Base-by-base conservation (phyloP, 1,140 invertebrate genomes). In the Coenobita brevimanus region DNA sequence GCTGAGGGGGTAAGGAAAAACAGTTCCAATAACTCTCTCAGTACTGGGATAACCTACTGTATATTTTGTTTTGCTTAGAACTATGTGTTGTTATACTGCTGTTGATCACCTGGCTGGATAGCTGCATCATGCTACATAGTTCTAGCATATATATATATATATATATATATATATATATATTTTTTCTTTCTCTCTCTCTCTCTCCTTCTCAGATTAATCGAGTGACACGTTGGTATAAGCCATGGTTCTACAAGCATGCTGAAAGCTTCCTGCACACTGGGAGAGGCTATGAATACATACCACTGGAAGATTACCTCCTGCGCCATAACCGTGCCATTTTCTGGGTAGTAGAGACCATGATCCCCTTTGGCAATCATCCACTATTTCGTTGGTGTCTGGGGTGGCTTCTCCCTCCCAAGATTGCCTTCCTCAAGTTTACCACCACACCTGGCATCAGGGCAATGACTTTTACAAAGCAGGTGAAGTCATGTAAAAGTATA, bases 191-290 rank as follows among this genome's bases (percentile, higher is more conserved):
- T n/a, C n/a, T n/a, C n/a, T n/a, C n/a, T n/a, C n/a, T n/a, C n/a
- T n/a, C n/a, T n/a, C n/a, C n/a, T n/a, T n/a, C n/a, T n/a, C 75
- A 93, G 91, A 91, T 94, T 24, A 94, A 94, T 89, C 89, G 93
- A 62, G 89, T 94, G 13, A 91, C 93, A 13, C 90, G 89, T 27
- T 94, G 94, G 93, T 94, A 94, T 91, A 94, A 94, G 90, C 94
- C 94, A 6, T 94, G 95, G 95, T 95, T 95, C 91, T 95, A 94
- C 91, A 95, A 94, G 89, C 94, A 95, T 91, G 94, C 94, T 0
- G 93, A 95, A 90, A 91, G 89, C 1, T 94, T 94, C 84, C 88
- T 94, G 43, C 90, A 90, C n/a, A 92, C 91, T 89, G 93, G 92
- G 6, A 90, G 92, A 85, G 91, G 91, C 43, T 93, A 93, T 67